Conservation (phyloP, 2,797 vertebrate genomes). For the Sparus aurata region DNA sequence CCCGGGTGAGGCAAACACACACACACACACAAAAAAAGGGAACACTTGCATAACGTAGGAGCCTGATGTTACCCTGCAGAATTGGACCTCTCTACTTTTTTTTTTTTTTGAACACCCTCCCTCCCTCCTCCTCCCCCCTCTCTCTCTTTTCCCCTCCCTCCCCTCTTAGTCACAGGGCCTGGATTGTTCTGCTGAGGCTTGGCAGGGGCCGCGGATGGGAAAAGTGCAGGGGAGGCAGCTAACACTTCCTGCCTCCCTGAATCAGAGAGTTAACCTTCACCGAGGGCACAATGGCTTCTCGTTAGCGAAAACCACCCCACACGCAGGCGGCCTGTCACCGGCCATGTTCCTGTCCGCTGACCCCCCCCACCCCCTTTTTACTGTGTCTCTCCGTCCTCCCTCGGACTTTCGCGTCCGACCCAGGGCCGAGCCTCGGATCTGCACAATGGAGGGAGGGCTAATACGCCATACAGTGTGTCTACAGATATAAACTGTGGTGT, state of each 20-base stretch:
- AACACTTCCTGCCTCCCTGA: conserved; percentile 82
- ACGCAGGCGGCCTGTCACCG: conserved; percentile 74
- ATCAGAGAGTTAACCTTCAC: conserved; percentile 83
- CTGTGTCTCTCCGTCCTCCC: conserved; percentile 50
- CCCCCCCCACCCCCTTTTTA: conserved; percentile 52
- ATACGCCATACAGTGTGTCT: conserved; percentile 5
- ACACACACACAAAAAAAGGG: conserved; percentile 55
- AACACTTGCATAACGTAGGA: conserved; percentile 80
- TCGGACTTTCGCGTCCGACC: conserved; percentile 41
- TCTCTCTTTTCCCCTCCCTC: conserved; percentile 36
- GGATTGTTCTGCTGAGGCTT: conserved; percentile 82
- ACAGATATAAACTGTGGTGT: background rate
- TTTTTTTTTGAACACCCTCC: conserved; percentile 8
- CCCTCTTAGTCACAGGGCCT: conserved; percentile 75
- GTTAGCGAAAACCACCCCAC: conserved; percentile 76
- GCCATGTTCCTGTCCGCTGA: conserved; percentile 71
- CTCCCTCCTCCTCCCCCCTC: conserved; percentile 37
- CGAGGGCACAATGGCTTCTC: conserved; percentile 79
- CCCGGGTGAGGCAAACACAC: conserved; percentile 59
- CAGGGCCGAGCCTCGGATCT: conserved; percentile 37
- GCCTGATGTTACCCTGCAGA: conserved; percentile 77
- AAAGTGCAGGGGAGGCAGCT: conserved; percentile 83
- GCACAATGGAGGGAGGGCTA: conserved; percentile 31
- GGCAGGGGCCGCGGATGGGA: conserved; percentile 82
- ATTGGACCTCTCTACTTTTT: conserved; percentile 56